Percentiles rank a stretch among this genome's conserved stretches.
phyloP scores from a whole-genome alignment of 2,888 invertebrate species.

The Campopleginae sp. region DNA sequence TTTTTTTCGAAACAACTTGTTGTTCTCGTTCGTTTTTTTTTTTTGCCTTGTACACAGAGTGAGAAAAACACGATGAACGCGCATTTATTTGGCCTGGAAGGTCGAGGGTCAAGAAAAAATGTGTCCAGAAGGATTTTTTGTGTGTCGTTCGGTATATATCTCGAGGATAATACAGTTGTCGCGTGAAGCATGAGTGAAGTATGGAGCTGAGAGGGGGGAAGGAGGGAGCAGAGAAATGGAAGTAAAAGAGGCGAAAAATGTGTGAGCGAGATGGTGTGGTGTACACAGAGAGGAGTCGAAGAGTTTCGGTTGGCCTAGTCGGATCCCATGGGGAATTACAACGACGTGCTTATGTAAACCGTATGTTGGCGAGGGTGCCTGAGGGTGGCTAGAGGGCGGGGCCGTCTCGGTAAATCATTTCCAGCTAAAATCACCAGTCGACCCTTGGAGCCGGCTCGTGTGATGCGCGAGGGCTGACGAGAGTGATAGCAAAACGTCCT shows the following conservation, averaged over 20 bases:
- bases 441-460: constrained; percentile 48
- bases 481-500: constrained; percentile 23
- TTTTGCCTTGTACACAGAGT: background rate
- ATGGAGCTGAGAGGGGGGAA: too few relatives aligned
- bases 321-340: constrained; percentile 72
- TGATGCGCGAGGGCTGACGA: constrained; percentile 50
- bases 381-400: constrained; percentile 57
- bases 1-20: background rate
- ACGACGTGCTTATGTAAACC: constrained; percentile 78
- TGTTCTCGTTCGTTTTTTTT: background rate
- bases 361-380: constrained; percentile 72
- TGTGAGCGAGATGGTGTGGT: constrained; percentile 39
- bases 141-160: background rate
- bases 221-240: background rate
- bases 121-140: constrained; percentile 9
- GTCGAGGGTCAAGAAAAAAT: constrained; percentile 19
- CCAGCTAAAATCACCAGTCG: constrained; percentile 63
- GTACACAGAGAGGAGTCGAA: constrained; percentile 59
- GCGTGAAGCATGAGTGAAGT: constrained; percentile 14
- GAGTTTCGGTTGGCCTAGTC: constrained; percentile 67
- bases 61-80: constrained; percentile 37
- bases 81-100: background rate
- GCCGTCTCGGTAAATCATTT: constrained; percentile 76
- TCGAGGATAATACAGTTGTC: constrained; percentile 26
- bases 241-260: constrained; percentile 37